phyloP scores from a whole-genome alignment of 2,888 invertebrate genomes.

The Meiosimyza platycephala region DNA sequence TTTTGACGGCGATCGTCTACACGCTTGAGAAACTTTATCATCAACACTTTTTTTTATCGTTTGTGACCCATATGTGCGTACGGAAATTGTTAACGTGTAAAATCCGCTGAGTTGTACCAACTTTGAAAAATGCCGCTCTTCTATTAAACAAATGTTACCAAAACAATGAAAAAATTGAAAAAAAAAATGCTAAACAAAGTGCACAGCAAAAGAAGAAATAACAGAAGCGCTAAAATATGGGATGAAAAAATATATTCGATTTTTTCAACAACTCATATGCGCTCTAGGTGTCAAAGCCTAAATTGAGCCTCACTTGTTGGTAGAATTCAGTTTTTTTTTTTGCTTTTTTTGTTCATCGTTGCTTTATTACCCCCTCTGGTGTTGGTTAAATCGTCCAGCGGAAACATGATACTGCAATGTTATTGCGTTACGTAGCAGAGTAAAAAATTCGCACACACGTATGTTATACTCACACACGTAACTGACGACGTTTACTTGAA shows the following conservation, averaged over 20 bases:
- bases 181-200: not conserved
- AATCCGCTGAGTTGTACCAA: constrained; percentile 8
- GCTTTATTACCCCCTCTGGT: not conserved
- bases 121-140: not conserved
- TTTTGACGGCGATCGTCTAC: not conserved
- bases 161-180: not conserved
- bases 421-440: not conserved
- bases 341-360: not conserved
- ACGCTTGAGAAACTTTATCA: not conserved
- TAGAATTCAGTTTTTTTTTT: not conserved
- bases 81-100: constrained; percentile 11
- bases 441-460: not conserved
- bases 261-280: not conserved
- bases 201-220: not conserved
- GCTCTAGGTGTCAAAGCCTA: constrained; percentile 21
- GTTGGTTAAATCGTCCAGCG: not conserved
- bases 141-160: not conserved
- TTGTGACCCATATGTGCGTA: not conserved
- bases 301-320: constrained; percentile 10
- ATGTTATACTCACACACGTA: not conserved
- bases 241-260: not conserved
- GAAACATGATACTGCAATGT: not conserved
- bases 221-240: not conserved
- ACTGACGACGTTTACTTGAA: not conserved
- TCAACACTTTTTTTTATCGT: not conserved